Base-by-base conservation (phyloP, 2,888 invertebrate species). In the Ornithoptera alexandrae region DNA sequence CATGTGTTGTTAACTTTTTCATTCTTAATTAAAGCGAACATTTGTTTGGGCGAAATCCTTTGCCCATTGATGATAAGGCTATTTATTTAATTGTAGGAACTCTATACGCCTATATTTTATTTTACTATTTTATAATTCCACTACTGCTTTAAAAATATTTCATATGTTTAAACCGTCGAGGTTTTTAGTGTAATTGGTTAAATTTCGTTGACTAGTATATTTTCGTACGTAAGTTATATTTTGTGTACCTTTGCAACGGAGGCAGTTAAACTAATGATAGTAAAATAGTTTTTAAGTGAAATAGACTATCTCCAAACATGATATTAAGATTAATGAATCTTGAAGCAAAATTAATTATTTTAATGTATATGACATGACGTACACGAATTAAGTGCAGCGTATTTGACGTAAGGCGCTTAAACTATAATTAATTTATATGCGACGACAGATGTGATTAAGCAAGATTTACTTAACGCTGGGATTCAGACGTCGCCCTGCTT, bases 381-480 rank as follows among this genome's bases (percentile, higher is more conserved):
- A 67, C 66, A 42, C 61, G 61, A 68, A 69, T 46, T 69, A 60
- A 65, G 56, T 65, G 65, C 60, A 69, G 61, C 65, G 15, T 64
- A 69, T 57, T 77, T 82, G 79, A 82, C 80, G 81, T 74, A 80
- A 79, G 77, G 80, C 78, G 76, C 76, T 78, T 65, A 62, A 66
- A 68, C 68, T 61, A 62, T 59, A 65, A 65, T 72, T 68, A 71
- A 67, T 66, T 73, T 67, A 65, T 61, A 53, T 65, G 71, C 75
- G 77, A 73, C 78, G 81, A 80, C 82, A 84, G 81, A 81, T 83
- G 76, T 78, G 80, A 78, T 81, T 81, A 82, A 82, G 78, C 72
- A 69, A 61, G 77, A 79, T 78, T 78, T 76, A 77, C 77, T 77
- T 78, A 78, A 80, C 78, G 77, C 74, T 78, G 75, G 74, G 76